Evolutionary conservation across 2,888 invertebrate genomes (phyloP).

Genomic region (Selenia dentaria): DNA sequence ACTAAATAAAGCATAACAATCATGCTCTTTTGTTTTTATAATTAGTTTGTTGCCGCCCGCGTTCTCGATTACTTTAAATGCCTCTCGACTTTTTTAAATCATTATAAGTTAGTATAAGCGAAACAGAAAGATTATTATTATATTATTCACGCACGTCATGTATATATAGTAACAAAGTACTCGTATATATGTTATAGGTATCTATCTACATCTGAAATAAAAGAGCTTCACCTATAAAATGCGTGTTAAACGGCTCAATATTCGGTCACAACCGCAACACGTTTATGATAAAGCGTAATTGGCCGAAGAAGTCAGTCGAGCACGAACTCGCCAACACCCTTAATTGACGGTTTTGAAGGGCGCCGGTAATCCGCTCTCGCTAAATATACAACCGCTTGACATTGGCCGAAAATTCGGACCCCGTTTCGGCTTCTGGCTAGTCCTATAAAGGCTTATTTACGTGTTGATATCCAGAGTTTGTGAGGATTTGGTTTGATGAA

Average conservation of each 20-base stretch:
- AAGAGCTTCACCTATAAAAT: conserved; percentile 10
- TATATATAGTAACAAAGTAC: too few relatives aligned
- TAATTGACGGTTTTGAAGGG: conserved; percentile 38
- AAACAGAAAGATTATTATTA: too few relatives aligned
- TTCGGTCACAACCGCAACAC: conserved; percentile 9
- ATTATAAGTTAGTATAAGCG: too few relatives aligned
- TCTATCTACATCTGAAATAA: neutral
- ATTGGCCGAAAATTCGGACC: conserved; percentile 14
- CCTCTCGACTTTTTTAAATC: too few relatives aligned
- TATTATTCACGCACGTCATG: too few relatives aligned
- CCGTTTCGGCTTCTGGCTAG: conserved; percentile 2
- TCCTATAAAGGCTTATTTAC: conserved; percentile 9
- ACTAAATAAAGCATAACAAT: too few relatives aligned
- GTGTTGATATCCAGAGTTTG: conserved; percentile 7
- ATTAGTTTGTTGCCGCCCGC: too few relatives aligned
- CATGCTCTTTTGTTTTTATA: too few relatives aligned
- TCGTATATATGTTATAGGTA: too few relatives aligned
- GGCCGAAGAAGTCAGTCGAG: conserved; percentile 38
- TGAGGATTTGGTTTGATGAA: conserved; percentile 5
- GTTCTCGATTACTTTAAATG: too few relatives aligned
- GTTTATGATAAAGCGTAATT: conserved; percentile 37
- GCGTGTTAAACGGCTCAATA: conserved; percentile 14
- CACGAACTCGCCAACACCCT: conserved; percentile 33
- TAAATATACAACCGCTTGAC: conserved; percentile 29
- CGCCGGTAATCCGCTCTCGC: conserved; percentile 36